phyloP scores from a whole-genome alignment of 2,888 invertebrate species.

The Xestoiulus laeticollis region DNA sequence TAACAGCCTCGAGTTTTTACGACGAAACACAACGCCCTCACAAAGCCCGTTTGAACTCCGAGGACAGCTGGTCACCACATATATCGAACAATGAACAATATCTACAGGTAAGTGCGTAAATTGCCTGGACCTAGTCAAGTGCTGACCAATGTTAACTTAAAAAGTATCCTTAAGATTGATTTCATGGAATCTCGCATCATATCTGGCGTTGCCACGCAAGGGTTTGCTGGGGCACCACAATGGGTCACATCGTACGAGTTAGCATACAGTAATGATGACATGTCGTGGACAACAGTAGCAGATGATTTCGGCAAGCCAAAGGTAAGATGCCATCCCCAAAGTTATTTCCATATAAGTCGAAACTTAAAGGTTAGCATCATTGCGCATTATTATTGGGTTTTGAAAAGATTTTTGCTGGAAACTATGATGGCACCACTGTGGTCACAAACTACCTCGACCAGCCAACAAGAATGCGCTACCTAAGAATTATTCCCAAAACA shows the following conservation, averaged over 20 bases:
- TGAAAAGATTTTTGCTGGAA: constrained; percentile 73
- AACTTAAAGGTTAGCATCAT: not conserved
- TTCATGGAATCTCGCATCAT: constrained; percentile 78
- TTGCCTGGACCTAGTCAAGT: not conserved
- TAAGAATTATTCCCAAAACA: constrained; percentile 76
- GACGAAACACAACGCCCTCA: constrained; percentile 61
- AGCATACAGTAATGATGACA: constrained; percentile 76
- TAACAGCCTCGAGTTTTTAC: constrained; percentile 73
- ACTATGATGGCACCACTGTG: constrained; percentile 73
- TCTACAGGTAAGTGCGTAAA: constrained; percentile 55
- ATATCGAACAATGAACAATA: constrained; percentile 55
- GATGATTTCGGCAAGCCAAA: constrained; percentile 68
- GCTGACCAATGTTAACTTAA: not conserved
- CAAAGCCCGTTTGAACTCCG: constrained; percentile 66
- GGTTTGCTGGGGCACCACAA: constrained; percentile 67
- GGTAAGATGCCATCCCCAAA: constrained; percentile 61
- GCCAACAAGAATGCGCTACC: constrained; percentile 76
- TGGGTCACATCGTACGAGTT: constrained; percentile 82
- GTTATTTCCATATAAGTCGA: not conserved
- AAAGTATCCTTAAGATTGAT: constrained; percentile 71
- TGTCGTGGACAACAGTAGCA: constrained; percentile 69
- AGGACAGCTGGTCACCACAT: constrained; percentile 61
- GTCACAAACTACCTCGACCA: constrained; percentile 75
- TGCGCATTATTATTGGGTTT: not conserved
- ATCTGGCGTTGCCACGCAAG: constrained; percentile 79